Conservation (phyloP, 2,797 vertebrate species). For the Distichodus sexfasciatus region DNA sequence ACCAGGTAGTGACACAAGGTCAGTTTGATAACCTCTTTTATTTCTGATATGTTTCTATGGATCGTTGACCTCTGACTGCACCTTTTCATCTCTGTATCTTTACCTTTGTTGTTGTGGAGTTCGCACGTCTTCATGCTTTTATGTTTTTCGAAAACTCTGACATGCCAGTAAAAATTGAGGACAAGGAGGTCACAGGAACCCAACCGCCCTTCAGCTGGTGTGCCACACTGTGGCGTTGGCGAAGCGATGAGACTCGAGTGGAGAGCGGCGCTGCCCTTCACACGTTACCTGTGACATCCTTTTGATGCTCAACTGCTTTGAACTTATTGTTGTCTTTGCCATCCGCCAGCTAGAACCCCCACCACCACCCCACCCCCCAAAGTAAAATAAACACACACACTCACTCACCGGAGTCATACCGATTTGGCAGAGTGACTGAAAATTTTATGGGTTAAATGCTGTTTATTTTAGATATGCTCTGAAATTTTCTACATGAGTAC, state of each 20-base stretch:
- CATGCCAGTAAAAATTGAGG: conserved; percentile 58
- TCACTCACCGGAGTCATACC: conserved; percentile 5
- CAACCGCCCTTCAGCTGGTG: neutral
- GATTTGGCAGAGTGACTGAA: too few relatives aligned
- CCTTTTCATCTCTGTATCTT: conserved; percentile 30
- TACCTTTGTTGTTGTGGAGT: conserved; percentile 57
- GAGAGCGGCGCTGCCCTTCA: conserved; percentile 71
- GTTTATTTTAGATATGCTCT: too few relatives aligned
- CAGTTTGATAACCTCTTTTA: neutral
- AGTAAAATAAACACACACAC: conserved; percentile 16
- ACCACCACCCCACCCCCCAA: conserved; percentile 25
- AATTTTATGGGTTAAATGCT: too few relatives aligned
- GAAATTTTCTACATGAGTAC: too few relatives aligned
- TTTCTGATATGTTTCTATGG: conserved; percentile 35
- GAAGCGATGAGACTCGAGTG: conserved; percentile 60
- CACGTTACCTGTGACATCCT: conserved; percentile 59
- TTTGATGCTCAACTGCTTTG: conserved; percentile 67
- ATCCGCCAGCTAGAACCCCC: conserved; percentile 49
- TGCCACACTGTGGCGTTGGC: conserved; percentile 38
- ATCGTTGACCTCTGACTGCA: conserved; percentile 37
- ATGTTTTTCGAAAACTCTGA: conserved; percentile 14
- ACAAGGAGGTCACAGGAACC: conserved; percentile 68
- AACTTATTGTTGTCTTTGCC: conserved; percentile 62
- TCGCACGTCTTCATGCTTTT: conserved; percentile 59
- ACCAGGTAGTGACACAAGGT: too few relatives aligned